Evolutionary conservation across 2,113 vertebrate genomes (phyloP).

Genomic region (Corythornis vintsioides): DNA sequence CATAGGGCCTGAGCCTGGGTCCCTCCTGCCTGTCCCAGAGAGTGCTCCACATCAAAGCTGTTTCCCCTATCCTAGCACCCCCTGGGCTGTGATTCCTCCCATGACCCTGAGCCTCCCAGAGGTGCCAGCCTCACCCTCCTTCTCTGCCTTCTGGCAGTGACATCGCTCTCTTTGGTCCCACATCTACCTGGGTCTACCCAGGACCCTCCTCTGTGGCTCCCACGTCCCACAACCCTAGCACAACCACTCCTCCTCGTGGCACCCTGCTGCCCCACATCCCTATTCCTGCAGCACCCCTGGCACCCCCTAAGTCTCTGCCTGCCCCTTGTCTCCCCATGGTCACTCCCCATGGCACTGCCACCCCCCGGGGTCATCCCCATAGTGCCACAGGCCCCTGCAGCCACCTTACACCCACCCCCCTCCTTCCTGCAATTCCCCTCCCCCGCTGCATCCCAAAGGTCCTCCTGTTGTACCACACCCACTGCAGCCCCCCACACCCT

Average conservation of each 20-base stretch:
- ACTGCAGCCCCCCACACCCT: not conserved
- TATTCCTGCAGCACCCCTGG: not conserved
- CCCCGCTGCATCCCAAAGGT: not conserved
- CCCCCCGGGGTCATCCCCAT: not conserved
- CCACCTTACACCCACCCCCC: not conserved
- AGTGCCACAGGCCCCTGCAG: too few species aligned
- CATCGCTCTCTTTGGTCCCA: not conserved
- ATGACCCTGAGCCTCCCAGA: not conserved
- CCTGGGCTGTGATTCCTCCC: not conserved
- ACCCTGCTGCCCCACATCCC: not conserved
- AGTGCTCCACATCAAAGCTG: not conserved
- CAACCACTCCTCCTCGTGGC: not conserved
- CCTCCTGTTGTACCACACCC: not conserved
- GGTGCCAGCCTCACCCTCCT: not conserved
- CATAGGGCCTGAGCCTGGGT: not conserved
- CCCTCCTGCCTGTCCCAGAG: not conserved
- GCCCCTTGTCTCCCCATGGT: not conserved
- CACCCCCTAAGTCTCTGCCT: not conserved
- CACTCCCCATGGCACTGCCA: not conserved
- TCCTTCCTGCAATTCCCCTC: not conserved
- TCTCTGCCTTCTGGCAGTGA: not conserved
- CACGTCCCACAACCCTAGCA: fast-evolving
- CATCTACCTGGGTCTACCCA: fast-evolving
- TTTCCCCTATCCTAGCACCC: not conserved
- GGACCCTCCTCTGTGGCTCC: not conserved